Evolutionary conservation across 2,888 invertebrate species (phyloP).

Genomic region (Synergus gifuensis): DNA sequence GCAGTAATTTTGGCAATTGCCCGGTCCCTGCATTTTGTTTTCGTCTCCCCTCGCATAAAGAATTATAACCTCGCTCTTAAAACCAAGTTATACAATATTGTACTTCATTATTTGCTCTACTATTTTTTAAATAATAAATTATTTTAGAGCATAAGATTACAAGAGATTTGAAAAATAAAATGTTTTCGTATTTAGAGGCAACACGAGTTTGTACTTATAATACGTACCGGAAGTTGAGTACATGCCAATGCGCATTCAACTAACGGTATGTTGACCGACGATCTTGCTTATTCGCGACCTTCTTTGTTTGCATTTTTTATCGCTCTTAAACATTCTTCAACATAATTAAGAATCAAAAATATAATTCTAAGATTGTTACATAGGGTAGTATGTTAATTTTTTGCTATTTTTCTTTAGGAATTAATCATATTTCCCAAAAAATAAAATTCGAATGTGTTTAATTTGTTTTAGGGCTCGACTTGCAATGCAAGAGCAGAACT

Average conservation of each 20-base stretch:
- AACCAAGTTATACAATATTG: neutral
- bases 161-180: neutral
- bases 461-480: constrained; percentile 68
- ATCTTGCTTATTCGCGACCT: constrained; percentile 44
- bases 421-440: neutral
- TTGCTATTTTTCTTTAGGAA: neutral
- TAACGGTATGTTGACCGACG: constrained; percentile 64
- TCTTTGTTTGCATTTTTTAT: constrained; percentile 42
- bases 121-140: neutral
- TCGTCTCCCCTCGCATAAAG: neutral
- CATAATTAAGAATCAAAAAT: neutral
- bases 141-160: neutral
- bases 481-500: constrained; percentile 70
- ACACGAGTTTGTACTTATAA: constrained; percentile 4
- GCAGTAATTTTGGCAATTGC: neutral
- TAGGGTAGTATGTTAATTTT: neutral
- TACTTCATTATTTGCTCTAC: neutral
- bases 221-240: constrained; percentile 67
- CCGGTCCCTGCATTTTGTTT: constrained; percentile 3
- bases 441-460: constrained; percentile 4
- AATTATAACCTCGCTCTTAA: neutral
- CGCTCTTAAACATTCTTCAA: neutral
- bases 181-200: neutral
- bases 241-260: constrained; percentile 57
- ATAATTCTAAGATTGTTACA: too few relatives aligned